These are phyloP conservation scores for Hirundo rustica DNA, from an alignment of 2,797 vertebrate genomes.

Conservation along the genomic window DNA sequence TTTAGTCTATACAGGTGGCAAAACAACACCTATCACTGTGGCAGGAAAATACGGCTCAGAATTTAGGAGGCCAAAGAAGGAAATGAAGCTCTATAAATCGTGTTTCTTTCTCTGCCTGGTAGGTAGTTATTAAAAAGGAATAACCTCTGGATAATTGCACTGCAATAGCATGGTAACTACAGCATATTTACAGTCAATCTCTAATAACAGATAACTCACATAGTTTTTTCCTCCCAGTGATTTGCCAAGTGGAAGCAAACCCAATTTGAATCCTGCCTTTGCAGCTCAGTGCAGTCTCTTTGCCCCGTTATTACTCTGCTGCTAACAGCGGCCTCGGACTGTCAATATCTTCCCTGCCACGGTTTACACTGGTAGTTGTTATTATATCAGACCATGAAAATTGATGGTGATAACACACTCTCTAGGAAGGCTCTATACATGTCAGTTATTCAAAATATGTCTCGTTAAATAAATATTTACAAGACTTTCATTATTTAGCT, in stretches of 20 bases:
- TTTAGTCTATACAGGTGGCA: slow-evolving; percentile 22
- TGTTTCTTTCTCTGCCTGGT: not conserved
- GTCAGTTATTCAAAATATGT: slow-evolving; percentile 78
- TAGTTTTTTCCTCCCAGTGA: not conserved
- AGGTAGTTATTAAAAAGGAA: slow-evolving; percentile 47
- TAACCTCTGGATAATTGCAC: slow-evolving; percentile 22
- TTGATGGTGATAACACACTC: slow-evolving; percentile 72
- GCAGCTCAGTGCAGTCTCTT: not conserved
- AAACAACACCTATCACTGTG: not conserved
- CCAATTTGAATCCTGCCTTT: slow-evolving; percentile 7
- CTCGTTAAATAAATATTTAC: slow-evolving; percentile 81
- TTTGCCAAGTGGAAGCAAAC: slow-evolving; percentile 23
- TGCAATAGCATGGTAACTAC: not conserved
- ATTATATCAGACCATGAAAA: slow-evolving; percentile 75
- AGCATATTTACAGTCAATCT: not conserved
- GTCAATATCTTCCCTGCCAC: slow-evolving; percentile 59
- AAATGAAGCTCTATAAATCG: slow-evolving; percentile 7
- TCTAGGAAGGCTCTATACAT: slow-evolving; percentile 69
- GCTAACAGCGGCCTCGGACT: slow-evolving; percentile 51
- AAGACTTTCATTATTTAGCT: slow-evolving; percentile 73
- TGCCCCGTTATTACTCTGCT: slow-evolving; percentile 29
- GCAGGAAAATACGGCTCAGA: not conserved
- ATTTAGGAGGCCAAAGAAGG: slow-evolving; percentile 24
- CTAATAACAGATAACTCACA: slow-evolving; percentile 14
- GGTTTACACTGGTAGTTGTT: slow-evolving; percentile 72